phyloP scores from a whole-genome alignment of 1,140 invertebrate genomes.

The Gonioctena quinquepunctata region DNA sequence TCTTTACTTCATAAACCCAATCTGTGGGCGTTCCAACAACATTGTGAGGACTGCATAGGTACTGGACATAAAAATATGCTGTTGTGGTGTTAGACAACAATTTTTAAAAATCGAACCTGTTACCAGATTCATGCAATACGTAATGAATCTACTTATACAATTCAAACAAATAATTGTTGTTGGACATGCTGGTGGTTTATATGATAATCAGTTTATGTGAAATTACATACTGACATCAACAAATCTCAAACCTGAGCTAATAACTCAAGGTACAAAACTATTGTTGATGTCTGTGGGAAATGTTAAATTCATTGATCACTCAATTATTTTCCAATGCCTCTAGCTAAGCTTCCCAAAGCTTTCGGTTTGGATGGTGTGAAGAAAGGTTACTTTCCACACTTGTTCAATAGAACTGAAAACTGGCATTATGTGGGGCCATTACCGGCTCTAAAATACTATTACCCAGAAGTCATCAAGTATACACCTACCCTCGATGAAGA shows the following conservation, averaged over 20 bases:
- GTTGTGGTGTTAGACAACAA: not conserved
- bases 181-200: not conserved
- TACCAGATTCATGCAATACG: not conserved
- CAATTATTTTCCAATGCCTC: conserved; percentile 17
- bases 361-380: conserved; percentile 15
- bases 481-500: not conserved
- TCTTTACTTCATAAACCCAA: not conserved
- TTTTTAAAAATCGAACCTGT: not conserved
- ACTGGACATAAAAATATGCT: not conserved
- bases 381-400: conserved; percentile 31
- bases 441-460: conserved; percentile 17
- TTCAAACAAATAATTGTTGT: conserved; percentile 2
- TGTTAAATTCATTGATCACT: conserved; percentile 19
- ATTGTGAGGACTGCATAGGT: conserved; percentile 1
- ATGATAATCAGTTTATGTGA: not conserved
- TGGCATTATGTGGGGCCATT: conserved; percentile 21
- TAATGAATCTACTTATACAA: not conserved
- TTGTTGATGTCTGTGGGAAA: not conserved
- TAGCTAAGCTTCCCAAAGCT: conserved; percentile 18
- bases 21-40: conserved; percentile 3
- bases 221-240: conserved; percentile 11
- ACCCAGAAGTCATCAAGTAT: conserved; percentile 16
- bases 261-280: conserved; percentile 2
- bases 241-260: conserved; percentile 3
- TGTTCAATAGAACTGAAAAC: conserved; percentile 27